Evolutionary conservation across 2,797 vertebrate genomes (phyloP).

Genomic region (Takifugu ocellatus): DNA sequence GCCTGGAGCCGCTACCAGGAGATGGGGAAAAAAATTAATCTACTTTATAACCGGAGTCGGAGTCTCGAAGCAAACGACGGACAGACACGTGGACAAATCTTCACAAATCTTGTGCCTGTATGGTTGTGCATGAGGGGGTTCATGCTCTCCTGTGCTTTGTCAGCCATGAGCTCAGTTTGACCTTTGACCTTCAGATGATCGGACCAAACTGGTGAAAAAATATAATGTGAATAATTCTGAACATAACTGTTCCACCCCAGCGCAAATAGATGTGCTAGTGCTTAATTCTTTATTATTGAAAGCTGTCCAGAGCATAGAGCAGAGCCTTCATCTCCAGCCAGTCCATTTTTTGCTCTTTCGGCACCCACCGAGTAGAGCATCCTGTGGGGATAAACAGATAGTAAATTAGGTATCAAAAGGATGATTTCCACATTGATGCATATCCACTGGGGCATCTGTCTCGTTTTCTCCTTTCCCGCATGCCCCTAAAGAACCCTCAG

Average conservation of each 20-base stretch:
- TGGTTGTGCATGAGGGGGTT: no score
- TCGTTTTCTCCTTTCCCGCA: background rate
- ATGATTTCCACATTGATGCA: slow-evolving; percentile 12
- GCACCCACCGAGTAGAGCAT: no score
- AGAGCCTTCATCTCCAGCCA: no score
- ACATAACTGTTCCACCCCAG: slow-evolving; percentile 10
- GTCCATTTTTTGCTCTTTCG: no score
- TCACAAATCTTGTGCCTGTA: no score
- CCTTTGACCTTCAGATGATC: slow-evolving; percentile 54
- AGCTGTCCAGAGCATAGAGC: no score
- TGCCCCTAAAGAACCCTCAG: slow-evolving; percentile 12
- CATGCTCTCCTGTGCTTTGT: slow-evolving; percentile 51
- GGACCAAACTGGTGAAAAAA: slow-evolving; percentile 31
- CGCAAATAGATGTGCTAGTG: no score
- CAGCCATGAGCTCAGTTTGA: slow-evolving; percentile 51
- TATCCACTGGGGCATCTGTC: background rate
- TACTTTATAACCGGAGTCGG: slow-evolving; percentile 8
- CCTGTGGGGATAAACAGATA: background rate
- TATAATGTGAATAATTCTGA: background rate
- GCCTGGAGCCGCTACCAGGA: slow-evolving; percentile 32
- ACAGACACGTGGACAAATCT: no score
- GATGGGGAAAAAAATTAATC: slow-evolving; percentile 47
- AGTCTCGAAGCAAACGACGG: slow-evolving; percentile 29
- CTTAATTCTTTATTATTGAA: no score
- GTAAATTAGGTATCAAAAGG: slow-evolving; percentile 21